Conservation (phyloP, 2,797 vertebrate species). For the Dendrocincla tyrannina region DNA sequence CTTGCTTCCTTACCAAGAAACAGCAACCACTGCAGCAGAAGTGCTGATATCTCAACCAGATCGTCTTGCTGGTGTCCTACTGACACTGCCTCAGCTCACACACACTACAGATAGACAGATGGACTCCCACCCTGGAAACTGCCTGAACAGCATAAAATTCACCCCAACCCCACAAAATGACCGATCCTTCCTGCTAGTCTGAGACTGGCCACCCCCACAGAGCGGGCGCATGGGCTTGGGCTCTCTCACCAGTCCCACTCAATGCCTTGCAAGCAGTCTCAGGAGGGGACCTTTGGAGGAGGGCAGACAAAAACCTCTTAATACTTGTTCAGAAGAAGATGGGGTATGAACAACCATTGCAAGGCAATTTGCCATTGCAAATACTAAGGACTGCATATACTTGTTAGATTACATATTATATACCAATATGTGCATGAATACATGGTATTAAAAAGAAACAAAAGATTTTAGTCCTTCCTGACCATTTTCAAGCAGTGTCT, state of each 20-base stretch:
- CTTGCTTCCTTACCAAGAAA: background rate
- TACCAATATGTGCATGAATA: background rate
- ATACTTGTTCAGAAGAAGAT: background rate
- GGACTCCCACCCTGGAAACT: background rate
- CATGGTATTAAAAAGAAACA: background rate
- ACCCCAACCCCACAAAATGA: accelerated
- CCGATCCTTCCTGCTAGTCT: background rate
- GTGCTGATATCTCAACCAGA: background rate
- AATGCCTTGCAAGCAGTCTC: background rate
- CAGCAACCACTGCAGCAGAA: background rate
- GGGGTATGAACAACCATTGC: background rate
- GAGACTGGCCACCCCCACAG: background rate
- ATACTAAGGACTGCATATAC: background rate
- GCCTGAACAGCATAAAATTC: background rate
- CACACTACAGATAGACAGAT: background rate
- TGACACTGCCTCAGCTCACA: background rate
- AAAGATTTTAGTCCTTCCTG: background rate
- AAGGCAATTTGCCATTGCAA: background rate
- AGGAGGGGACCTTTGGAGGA: background rate
- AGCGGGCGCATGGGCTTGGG: accelerated
- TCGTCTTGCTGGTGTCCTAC: accelerated
- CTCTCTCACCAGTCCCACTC: accelerated
- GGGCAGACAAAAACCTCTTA: background rate
- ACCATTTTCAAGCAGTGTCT: background rate
- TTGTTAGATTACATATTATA: background rate